Percentiles rank a stretch among this genome's conserved stretches.
phyloP scores from a whole-genome alignment of 2,797 vertebrate genomes.

The Coccyzus lansbergi region DNA sequence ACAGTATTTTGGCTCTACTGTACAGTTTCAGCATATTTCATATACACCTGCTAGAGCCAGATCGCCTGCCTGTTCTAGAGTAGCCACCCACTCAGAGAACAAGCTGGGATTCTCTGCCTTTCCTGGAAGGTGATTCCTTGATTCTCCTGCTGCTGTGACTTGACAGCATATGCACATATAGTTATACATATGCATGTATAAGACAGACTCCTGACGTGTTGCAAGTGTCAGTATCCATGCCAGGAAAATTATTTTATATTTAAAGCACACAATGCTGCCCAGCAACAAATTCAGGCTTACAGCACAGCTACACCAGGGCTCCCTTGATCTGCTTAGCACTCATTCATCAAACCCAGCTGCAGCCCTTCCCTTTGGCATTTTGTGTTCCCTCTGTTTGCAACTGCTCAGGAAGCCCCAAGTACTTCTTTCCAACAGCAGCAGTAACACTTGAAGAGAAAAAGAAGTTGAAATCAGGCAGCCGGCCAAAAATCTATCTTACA shows the following conservation, averaged over 20 bases:
- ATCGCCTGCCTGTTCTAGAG: neutral
- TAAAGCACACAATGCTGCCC: neutral
- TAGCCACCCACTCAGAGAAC: neutral
- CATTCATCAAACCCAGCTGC: neutral
- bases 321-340: neutral
- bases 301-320: neutral
- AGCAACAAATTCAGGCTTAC: constrained; percentile 2
- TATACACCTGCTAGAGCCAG: neutral
- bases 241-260: neutral
- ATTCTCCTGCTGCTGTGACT: constrained; percentile 13
- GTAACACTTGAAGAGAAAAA: neutral
- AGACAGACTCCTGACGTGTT: neutral
- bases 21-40: neutral
- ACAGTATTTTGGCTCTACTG: neutral
- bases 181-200: neutral
- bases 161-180: neutral
- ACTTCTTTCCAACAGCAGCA: neutral
- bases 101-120: constrained; percentile 14
- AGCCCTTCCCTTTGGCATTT: neutral
- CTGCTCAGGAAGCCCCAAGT: neutral
- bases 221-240: neutral
- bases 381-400: neutral
- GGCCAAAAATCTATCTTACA: neutral
- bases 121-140: constrained; percentile 47
- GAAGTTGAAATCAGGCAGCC: neutral